Evolutionary conservation across 2,888 invertebrate genomes (phyloP).

Genomic region (Apantesis nais): DNA sequence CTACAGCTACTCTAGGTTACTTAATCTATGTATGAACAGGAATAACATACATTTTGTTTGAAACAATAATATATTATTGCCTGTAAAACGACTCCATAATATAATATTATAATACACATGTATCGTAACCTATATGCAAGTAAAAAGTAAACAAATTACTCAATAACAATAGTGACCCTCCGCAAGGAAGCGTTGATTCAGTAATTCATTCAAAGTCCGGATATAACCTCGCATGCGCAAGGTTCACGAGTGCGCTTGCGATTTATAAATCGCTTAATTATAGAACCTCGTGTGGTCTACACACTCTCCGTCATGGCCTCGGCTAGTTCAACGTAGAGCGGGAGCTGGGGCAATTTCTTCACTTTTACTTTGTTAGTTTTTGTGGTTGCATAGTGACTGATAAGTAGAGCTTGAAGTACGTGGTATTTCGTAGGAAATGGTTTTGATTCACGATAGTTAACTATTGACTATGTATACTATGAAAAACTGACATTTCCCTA

Average conservation of each 20-base stretch:
- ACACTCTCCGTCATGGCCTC: constrained; percentile 12
- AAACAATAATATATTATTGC: background rate
- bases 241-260: constrained; percentile 63
- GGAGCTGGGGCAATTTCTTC: constrained; percentile 11
- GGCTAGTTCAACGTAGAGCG: constrained; percentile 24
- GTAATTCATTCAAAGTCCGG: constrained; percentile 67
- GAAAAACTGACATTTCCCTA: background rate
- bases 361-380: constrained; percentile 9
- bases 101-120: background rate
- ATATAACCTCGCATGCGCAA: constrained; percentile 70
- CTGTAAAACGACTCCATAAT: background rate
- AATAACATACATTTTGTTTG: background rate
- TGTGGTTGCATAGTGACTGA: constrained; percentile 7
- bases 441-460: constrained; percentile 8
- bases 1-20: background rate
- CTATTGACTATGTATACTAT: background rate
- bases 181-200: constrained; percentile 61
- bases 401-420: constrained; percentile 18
- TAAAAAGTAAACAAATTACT: constrained; percentile 3
- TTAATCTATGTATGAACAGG: background rate
- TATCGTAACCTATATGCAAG: constrained; percentile 4
- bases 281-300: constrained; percentile 44
- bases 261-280: constrained; percentile 63
- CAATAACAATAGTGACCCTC: constrained; percentile 23
- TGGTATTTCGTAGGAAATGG: constrained; percentile 5